Conservation (phyloP, 37 sponge, comb jelly and placozoan genomes). For the Chondrilla cf. caribensis region DNA sequence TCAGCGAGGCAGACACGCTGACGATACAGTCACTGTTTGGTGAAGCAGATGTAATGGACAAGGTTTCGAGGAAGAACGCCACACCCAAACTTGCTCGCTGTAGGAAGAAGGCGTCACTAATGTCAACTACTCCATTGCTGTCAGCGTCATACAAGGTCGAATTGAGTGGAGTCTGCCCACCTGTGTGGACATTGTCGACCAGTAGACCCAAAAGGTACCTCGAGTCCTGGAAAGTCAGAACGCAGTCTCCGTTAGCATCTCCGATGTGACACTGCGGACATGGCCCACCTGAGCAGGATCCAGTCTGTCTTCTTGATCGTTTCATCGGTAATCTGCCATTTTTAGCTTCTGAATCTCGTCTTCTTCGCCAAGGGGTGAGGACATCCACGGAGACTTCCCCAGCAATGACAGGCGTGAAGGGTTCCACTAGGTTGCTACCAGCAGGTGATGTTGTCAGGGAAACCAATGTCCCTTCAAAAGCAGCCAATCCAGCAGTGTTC, state of each 20-base stretch:
- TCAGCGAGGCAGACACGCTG: constrained; percentile 25
- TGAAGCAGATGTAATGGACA: constrained; percentile 15
- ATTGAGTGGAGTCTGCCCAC: constrained; percentile 22
- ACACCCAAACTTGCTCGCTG: constrained; percentile 51
- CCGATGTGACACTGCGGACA: constrained; percentile 47
- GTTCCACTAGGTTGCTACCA: constrained; percentile 18
- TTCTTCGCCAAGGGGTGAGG: not conserved
- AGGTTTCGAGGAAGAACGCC: constrained; percentile 22
- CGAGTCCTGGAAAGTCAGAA: constrained; percentile 57
- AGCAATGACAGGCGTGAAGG: constrained; percentile 43
- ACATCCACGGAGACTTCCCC: constrained; percentile 39
- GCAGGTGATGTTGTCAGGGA: constrained; percentile 23
- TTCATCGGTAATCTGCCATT: not conserved
- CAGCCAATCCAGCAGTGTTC: constrained; percentile 10
- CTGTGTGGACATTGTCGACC: not conserved
- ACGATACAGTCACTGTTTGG: constrained; percentile 22
- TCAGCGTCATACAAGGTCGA: constrained; percentile 42
- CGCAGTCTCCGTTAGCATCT: constrained; percentile 72
- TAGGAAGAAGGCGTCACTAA: constrained; percentile 69
- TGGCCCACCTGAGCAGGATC: too few relatives aligned
- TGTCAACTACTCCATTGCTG: constrained; percentile 39
- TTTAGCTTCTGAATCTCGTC: not conserved
- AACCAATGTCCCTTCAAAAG: constrained; percentile 28
- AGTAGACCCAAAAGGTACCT: constrained; percentile 33
- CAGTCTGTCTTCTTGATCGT: not conserved